A percentile compares a stretch with the other conserved stretches of the same genome.
Evolutionary conservation across 2,113 vertebrate species (phyloP).

Genomic region (Dicentrarchus labrax): DNA sequence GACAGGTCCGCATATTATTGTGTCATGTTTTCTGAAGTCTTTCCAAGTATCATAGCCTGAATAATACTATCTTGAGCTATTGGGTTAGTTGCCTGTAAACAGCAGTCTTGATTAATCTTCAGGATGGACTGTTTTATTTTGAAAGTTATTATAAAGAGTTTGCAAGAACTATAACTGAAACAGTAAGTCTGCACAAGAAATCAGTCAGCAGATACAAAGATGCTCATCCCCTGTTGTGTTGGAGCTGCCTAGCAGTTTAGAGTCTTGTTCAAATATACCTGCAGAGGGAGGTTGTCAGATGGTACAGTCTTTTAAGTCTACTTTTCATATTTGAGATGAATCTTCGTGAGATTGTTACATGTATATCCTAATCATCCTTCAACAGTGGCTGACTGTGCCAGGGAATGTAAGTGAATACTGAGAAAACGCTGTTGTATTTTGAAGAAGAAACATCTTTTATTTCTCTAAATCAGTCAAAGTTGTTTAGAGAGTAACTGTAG

Average conservation of each 20-base stretch:
- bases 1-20: conserved; percentile 27
- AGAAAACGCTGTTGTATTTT: conserved; percentile 22
- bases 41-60: conserved; percentile 28
- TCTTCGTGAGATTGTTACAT: background rate
- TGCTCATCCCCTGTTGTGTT: background rate
- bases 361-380: conserved; percentile 28
- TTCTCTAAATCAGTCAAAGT: conserved; percentile 56
- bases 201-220: conserved; percentile 6
- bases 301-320: conserved; percentile 11
- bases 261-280: conserved; percentile 27
- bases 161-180: background rate
- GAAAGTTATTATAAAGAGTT: conserved; percentile 15
- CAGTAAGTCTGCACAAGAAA: background rate
- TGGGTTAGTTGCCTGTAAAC: conserved; percentile 12
- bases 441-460: conserved; percentile 40
- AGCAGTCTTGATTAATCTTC: background rate
- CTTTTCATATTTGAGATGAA: conserved; percentile 32
- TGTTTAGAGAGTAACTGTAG: conserved; percentile 49
- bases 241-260: conserved; percentile 21
- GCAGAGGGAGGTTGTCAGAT: conserved; percentile 7
- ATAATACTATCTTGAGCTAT: conserved; percentile 15
- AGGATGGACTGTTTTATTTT: conserved; percentile 8
- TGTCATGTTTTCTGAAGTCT: conserved; percentile 40
- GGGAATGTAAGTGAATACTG: conserved; percentile 36
- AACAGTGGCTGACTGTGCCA: conserved; percentile 22